Base-by-base conservation (phyloP, 1,140 invertebrate genomes). In the Bradysia coprophila region DNA sequence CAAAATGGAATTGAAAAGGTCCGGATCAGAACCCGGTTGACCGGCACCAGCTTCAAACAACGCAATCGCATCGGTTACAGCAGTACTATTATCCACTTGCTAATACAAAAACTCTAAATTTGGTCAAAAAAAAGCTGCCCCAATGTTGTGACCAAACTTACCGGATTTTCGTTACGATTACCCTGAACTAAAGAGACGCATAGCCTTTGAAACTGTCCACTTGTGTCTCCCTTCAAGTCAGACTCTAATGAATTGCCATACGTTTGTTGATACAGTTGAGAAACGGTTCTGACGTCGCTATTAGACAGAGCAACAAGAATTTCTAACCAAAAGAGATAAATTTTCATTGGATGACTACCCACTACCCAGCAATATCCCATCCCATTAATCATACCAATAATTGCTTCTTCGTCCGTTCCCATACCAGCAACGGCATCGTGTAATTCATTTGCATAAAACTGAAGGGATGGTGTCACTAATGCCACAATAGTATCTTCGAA, bases 181-280 rank as follows among this genome's bases (percentile, higher is more conserved):
- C 75, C 84, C 69, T 86, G 78, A 40, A 76, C 75, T 33, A 88
- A 61, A 1, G 83, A 85, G 16, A 97, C 78, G 38, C 94, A 72
- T 3, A 98, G 65, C 42, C 89, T 76, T 60, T 86, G 85, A 64
- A 96, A 96, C 55, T 87, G 73, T 9, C 70, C 93, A 2, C 89
- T 93, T 16, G 92, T 94, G 54, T 98, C 94, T 19, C 79, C 83
- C 54, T 81, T 81, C 40, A 98, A 67, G 53, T 94, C 91, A 4
- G 73, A 73, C 56, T 97, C 93, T 44, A 98, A 62, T 38, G 75
- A 66, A 56, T 76, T 84, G 45, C 76, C 73, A 60, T 89, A 96
- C 49, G 89, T 83, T 89, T 80, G 78, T 65, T 89, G 77, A 59
- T 92, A 94, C 55, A 85, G 79, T 46, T 75, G 68, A 22, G 78